Base-by-base conservation (phyloP, 2,888 invertebrate genomes). In the Melanophora roralis region DNA sequence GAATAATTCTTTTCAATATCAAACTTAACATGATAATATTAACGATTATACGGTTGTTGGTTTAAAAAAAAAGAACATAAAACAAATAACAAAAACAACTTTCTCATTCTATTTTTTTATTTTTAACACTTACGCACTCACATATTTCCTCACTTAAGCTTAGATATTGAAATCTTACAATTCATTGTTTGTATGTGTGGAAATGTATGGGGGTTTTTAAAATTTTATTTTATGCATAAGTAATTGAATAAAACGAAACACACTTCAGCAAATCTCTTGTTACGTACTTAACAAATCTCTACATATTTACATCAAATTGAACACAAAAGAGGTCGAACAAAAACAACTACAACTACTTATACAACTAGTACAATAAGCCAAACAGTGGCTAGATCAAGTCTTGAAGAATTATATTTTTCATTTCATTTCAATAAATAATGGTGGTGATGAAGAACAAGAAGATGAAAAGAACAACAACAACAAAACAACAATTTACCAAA, bases 161-260 rank as follows among this genome's bases (percentile, higher is more conserved):
- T 40, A 23, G n/a, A 14, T 32, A 34, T n/a, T 65, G 59, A 59
- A 67, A 43, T 34, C 49, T 40, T 67, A 59, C 23, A 65, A 34
- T 47, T 47, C 12, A 19, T 21, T 19, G n/a, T 55, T 21, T 38
- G 19, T n/a, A 40, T 59, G 34, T 14, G 36, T n/a, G 45, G 36
- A 27, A 38, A 16, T 12, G 34, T 5, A 6, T 11, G 14, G 16
- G 1, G 0, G 14, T 45, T 27, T 64, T 53, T 60, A 45, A 14
- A 53, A 55, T 60, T 53, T 34, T 11, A 65, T 51, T 69, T 27
- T 72, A 34, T 80, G 72, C 62, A 76, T 80, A 68, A 80, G 64
- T 76, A 76, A 80, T 80, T 80, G 76, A 76, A 80, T 80, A 57
- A 76, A 49, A 67, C 51, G 57, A 74, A 80, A 75, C 55, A 60